These are phyloP conservation scores for Calliopsis andreniformis DNA, from an alignment of 1,140 invertebrate genomes.

Conservation along the genomic window DNA sequence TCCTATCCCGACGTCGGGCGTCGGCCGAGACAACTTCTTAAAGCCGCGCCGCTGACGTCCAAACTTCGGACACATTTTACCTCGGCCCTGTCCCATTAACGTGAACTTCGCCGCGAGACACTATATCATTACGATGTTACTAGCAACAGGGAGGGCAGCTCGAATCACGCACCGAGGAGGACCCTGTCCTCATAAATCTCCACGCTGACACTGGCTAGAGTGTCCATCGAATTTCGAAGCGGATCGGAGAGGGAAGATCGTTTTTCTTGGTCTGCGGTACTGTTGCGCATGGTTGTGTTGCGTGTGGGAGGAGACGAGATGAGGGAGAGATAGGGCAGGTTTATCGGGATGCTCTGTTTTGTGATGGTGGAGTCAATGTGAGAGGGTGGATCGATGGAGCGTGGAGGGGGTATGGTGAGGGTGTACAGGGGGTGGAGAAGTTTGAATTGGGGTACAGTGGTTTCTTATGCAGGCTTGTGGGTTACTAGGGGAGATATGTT, in stretches of 20 bases:
- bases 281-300: too few species aligned
- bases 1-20: conserved; percentile 53
- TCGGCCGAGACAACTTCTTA: conserved; percentile 72
- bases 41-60: conserved; percentile 67
- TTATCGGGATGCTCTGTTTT: too few species aligned
- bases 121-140: conserved; percentile 71
- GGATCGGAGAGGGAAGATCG: not conserved
- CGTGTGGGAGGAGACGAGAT: too few species aligned
- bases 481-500: too few species aligned
- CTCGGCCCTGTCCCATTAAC: conserved; percentile 64
- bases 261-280: too few species aligned
- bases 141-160: conserved; percentile 32
- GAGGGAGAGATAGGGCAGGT: too few species aligned
- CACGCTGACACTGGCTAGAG: not conserved
- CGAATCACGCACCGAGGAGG: conserved; percentile 12
- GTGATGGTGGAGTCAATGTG: too few species aligned
- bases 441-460: too few species aligned
- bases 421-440: too few species aligned
- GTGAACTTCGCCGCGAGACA: conserved; percentile 65
- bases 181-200: conserved; percentile 47
- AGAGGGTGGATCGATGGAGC: too few species aligned
- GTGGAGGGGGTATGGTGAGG: too few species aligned
- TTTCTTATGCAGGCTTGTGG: too few species aligned
- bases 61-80: conserved; percentile 75
- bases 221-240: conserved; percentile 27